Percentiles rank a stretch among this genome's conserved stretches.
Evolutionary conservation across 2,797 vertebrate genomes (phyloP).

Genomic region (Naso thynnoides): DNA sequence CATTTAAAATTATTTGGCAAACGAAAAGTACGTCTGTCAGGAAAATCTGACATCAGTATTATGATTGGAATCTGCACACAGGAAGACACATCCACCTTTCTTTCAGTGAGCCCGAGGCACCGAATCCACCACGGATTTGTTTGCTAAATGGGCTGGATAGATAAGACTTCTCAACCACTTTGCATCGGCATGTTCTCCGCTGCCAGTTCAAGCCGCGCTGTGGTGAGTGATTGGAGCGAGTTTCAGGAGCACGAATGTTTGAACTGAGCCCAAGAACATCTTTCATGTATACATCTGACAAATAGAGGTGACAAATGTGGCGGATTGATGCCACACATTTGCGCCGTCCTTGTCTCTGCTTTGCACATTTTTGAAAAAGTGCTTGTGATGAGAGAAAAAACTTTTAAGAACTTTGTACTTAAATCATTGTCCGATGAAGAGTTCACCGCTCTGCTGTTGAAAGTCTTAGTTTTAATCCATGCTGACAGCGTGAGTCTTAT

Average conservation of each 20-base stretch:
- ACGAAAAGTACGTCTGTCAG: constrained; percentile 29
- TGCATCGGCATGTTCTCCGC: constrained; percentile 51
- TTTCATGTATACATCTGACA: constrained; percentile 14
- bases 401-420: not conserved
- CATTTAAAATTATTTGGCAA: constrained; percentile 35
- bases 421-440: not conserved
- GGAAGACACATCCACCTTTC: constrained; percentile 28
- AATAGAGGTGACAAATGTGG: not conserved
- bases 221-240: constrained; percentile 56
- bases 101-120: constrained; percentile 35
- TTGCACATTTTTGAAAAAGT: not conserved
- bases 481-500: not conserved
- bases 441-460: not conserved
- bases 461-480: constrained; percentile 11
- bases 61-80: constrained; percentile 46
- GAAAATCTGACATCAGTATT: constrained; percentile 49
- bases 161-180: constrained; percentile 58
- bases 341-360: not conserved
- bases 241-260: constrained; percentile 39
- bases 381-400: not conserved
- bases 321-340: constrained; percentile 6
- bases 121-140: constrained; percentile 54
- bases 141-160: constrained; percentile 67
- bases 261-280: constrained; percentile 48
- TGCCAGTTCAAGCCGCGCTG: constrained; percentile 47